Evolutionary conservation across 2,888 invertebrate genomes (phyloP).

Genomic region (Oligia fasciuncula): DNA sequence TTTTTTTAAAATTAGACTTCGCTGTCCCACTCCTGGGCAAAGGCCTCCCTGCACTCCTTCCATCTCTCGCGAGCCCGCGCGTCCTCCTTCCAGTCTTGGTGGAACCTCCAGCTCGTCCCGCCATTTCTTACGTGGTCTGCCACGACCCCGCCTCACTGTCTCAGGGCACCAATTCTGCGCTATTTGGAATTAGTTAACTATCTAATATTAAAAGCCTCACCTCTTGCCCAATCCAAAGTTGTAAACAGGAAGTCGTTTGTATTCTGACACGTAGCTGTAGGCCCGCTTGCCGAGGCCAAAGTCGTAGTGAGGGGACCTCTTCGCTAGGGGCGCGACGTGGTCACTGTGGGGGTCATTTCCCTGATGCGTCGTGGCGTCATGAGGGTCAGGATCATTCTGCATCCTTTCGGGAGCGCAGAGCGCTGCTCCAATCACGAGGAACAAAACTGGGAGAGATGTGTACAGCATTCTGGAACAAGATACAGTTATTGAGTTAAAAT

Average conservation of each 20-base stretch:
- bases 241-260: constrained; percentile 90
- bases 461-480: constrained; percentile 84
- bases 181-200: too few relatives aligned
- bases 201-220: constrained; percentile 52
- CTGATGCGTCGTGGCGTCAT: constrained; percentile 61
- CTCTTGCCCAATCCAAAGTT: constrained; percentile 91
- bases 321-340: constrained; percentile 75
- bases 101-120: too few relatives aligned
- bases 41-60: too few relatives aligned
- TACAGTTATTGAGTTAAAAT: not conserved
- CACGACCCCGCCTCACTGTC: too few relatives aligned
- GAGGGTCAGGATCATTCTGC: constrained; percentile 71
- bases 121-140: too few relatives aligned
- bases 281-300: constrained; percentile 89
- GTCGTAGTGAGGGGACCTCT: constrained; percentile 88
- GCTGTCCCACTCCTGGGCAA: too few relatives aligned
- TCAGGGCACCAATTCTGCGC: too few relatives aligned
- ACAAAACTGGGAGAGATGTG: constrained; percentile 77
- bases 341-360: constrained; percentile 61
- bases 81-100: too few relatives aligned
- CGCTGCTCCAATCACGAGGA: constrained; percentile 79
- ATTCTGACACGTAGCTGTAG: constrained; percentile 91
- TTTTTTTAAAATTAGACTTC: too few relatives aligned
- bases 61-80: too few relatives aligned
- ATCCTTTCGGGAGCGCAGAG: constrained; percentile 82